A percentile compares a stretch with the other conserved stretches of the same genome.
Evolutionary conservation across 2,888 invertebrate species (phyloP).

Genomic region (Dysmachus trigonus): DNA sequence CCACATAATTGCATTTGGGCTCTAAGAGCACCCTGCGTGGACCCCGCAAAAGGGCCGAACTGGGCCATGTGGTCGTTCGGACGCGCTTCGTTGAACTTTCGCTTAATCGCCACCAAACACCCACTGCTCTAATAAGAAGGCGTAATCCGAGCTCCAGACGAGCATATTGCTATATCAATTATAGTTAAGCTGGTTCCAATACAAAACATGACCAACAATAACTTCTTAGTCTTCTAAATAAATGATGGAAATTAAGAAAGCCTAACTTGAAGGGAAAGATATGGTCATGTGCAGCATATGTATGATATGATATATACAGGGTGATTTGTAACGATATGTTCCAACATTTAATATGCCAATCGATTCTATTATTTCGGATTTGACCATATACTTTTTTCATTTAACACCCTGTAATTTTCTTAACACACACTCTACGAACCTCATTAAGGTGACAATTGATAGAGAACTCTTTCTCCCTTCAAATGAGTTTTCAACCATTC

Average conservation of each 20-base stretch:
- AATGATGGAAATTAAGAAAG: background rate
- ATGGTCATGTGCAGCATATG: too few relatives aligned
- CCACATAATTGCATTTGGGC: background rate
- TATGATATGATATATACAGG: background rate
- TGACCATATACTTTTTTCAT: too few relatives aligned
- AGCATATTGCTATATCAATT: background rate
- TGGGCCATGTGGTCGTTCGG: background rate
- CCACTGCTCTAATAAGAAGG: background rate
- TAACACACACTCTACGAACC: too few relatives aligned
- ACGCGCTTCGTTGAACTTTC: background rate
- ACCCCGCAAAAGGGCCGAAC: background rate
- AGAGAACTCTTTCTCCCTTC: too few relatives aligned
- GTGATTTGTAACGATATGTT: too few relatives aligned
- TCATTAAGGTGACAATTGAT: too few relatives aligned
- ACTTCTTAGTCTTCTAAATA: background rate
- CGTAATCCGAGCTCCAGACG: background rate
- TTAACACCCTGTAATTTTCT: too few relatives aligned
- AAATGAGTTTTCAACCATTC: too few relatives aligned
- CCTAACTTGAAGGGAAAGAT: background rate
- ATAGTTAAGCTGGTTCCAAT: background rate
- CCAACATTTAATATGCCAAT: too few relatives aligned
- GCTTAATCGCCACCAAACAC: background rate
- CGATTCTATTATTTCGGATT: too few relatives aligned
- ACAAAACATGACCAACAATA: background rate
- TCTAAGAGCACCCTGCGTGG: background rate